These are phyloP conservation scores for Hyperopisus bebe DNA, from an alignment of 2,113 vertebrate species.

Conservation along the genomic window DNA sequence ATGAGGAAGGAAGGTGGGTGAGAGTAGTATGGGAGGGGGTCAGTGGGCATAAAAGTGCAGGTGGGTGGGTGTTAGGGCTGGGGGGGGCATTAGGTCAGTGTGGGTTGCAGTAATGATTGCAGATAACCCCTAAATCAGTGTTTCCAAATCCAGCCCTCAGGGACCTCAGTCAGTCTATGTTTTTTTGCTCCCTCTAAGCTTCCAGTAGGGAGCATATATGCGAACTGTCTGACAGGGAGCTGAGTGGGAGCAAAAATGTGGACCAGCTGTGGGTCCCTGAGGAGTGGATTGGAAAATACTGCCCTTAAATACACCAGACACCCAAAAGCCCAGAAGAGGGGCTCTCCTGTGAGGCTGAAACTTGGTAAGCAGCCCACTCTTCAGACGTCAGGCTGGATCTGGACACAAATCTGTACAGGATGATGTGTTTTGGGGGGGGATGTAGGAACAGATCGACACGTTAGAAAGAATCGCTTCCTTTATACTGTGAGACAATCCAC, in stretches of 20 bases:
- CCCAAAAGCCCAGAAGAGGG: background rate
- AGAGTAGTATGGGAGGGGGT: background rate
- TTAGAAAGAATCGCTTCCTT: background rate
- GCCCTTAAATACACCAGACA: background rate
- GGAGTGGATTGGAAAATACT: background rate
- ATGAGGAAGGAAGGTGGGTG: background rate
- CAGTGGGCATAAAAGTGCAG: background rate
- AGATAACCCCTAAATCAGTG: background rate
- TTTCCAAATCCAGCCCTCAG: background rate
- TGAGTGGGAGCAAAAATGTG: background rate
- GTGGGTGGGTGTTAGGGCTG: background rate
- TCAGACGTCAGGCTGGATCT: background rate
- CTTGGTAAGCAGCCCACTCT: background rate
- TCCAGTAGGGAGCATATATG: background rate
- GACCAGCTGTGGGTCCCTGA: background rate
- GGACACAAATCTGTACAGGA: background rate
- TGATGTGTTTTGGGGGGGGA: background rate
- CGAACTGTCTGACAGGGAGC: background rate
- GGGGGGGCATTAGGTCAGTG: background rate
- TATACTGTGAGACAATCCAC: conserved; percentile 1
- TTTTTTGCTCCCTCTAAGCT: background rate
- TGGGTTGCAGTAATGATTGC: background rate
- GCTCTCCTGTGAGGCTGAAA: background rate
- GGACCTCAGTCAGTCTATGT: background rate
- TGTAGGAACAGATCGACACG: background rate